phyloP scores from a whole-genome alignment of 2,888 invertebrate genomes.

The Pterostichus niger region DNA sequence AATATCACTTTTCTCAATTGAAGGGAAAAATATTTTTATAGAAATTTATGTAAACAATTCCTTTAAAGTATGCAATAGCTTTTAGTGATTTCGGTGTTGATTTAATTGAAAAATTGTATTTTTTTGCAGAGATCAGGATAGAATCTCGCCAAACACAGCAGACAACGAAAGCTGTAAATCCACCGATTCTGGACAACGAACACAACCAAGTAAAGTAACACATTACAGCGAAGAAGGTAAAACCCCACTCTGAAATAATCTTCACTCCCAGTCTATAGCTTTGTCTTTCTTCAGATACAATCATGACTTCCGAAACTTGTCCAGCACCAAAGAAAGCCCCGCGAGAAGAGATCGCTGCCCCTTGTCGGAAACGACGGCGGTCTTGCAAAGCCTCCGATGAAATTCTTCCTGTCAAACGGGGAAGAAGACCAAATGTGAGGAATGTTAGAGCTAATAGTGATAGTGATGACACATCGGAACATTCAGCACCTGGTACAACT shows the following conservation, averaged over 20 bases:
- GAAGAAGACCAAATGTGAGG: conserved; percentile 73
- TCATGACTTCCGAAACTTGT: conserved; percentile 73
- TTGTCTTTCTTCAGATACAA: conserved; percentile 73
- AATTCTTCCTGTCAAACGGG: conserved; percentile 72
- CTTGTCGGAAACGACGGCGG: conserved; percentile 74
- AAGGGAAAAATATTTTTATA: too few species aligned
- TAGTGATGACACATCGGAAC: conserved; percentile 80
- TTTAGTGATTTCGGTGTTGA: too few species aligned
- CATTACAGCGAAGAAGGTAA: conserved; percentile 77
- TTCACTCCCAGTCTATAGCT: conserved; percentile 18
- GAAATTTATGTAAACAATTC: too few species aligned
- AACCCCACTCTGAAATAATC: background rate
- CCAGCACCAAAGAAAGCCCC: conserved; percentile 69
- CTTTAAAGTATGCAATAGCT: too few species aligned
- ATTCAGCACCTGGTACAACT: conserved; percentile 77
- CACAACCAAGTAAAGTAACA: conserved; percentile 74
- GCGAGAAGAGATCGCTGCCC: conserved; percentile 71
- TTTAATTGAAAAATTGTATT: background rate
- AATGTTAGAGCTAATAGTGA: conserved; percentile 80
- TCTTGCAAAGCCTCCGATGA: conserved; percentile 77
- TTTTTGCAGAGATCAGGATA: conserved; percentile 76
- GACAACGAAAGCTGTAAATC: conserved; percentile 77
- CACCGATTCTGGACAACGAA: conserved; percentile 73
- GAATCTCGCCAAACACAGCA: conserved; percentile 75
- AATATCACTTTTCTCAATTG: too few species aligned